Conservation (phyloP, 2,888 invertebrate species). For the Eubasilissa splendida region DNA sequence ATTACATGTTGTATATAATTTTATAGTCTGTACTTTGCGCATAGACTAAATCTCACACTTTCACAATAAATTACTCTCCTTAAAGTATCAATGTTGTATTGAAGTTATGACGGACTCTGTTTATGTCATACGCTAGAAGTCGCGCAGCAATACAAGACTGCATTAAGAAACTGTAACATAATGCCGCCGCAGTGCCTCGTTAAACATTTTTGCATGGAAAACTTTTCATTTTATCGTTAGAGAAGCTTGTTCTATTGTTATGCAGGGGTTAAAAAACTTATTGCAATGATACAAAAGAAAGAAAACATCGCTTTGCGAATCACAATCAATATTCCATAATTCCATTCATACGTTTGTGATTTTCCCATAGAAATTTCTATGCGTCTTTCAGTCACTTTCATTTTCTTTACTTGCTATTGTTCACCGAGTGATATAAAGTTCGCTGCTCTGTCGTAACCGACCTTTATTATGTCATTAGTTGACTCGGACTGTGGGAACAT, state of each 20-base stretch:
- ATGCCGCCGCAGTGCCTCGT: background rate
- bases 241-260: constrained; percentile 20
- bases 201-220: background rate
- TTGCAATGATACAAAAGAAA: constrained; percentile 9
- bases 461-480: constrained; percentile 26
- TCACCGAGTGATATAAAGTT: background rate
- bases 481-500: background rate
- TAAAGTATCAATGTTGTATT: background rate
- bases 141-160: too few relatives aligned
- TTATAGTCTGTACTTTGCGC: too few relatives aligned
- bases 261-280: background rate
- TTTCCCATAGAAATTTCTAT: constrained; percentile 26
- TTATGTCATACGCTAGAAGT: background rate
- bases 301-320: constrained; percentile 3
- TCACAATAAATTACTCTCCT: too few relatives aligned
- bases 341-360: constrained; percentile 13
- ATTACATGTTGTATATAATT: too few relatives aligned
- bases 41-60: too few relatives aligned
- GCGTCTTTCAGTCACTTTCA: constrained; percentile 22
- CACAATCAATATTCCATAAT: constrained; percentile 32
- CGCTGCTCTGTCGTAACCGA: background rate
- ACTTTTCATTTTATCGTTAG: constrained; percentile 2
- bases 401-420: constrained; percentile 25
- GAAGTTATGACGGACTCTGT: background rate
- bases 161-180: too few relatives aligned